A percentile compares a stretch with the other conserved stretches of the same genome.
Conservation (phyloP, 2,113 vertebrate genomes). For the Lutjanus erythropterus region DNA sequence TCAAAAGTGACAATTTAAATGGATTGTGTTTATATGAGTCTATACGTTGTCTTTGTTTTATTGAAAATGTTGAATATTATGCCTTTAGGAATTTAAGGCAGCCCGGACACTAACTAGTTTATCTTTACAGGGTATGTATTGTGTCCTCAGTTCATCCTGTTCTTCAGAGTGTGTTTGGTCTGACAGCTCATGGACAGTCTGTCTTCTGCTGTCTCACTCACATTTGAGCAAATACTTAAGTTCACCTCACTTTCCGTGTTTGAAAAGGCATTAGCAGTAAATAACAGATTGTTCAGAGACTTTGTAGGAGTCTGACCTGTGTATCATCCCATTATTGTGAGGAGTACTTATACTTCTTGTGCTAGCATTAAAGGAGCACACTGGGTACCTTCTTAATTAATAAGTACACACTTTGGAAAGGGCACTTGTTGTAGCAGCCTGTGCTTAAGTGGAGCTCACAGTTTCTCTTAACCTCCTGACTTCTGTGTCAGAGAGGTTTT, state of each 20-base stretch:
- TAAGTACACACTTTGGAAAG: not conserved
- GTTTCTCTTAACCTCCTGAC: conserved; percentile 2
- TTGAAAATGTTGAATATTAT: too few relatives aligned
- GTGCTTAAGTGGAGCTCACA: not conserved
- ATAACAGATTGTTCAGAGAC: conserved; percentile 26
- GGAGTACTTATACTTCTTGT: conserved; percentile 3
- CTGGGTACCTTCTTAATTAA: conserved; percentile 33
- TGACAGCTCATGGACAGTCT: not conserved
- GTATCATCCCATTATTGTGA: conserved; percentile 10
- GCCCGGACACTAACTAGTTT: too few relatives aligned
- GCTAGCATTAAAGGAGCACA: conserved; percentile 9
- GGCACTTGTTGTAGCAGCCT: not conserved
- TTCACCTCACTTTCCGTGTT: conserved; percentile 30
- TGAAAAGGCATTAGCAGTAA: conserved; percentile 22
- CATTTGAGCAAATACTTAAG: conserved; percentile 13
- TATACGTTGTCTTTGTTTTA: too few relatives aligned
- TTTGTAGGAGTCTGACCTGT: conserved; percentile 15
- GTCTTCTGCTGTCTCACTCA: not conserved
- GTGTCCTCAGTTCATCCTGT: conserved; percentile 2
- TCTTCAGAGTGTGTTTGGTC: not conserved
- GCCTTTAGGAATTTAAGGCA: too few relatives aligned
- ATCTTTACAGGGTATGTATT: not conserved
- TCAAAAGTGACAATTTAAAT: too few relatives aligned
- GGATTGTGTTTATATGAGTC: too few relatives aligned
- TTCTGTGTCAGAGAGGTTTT: conserved; percentile 13